A percentile compares a stretch with the other conserved stretches of the same genome.
Evolutionary conservation across 2,797 vertebrate species (phyloP).

Genomic region (Tapirus indicus): DNA sequence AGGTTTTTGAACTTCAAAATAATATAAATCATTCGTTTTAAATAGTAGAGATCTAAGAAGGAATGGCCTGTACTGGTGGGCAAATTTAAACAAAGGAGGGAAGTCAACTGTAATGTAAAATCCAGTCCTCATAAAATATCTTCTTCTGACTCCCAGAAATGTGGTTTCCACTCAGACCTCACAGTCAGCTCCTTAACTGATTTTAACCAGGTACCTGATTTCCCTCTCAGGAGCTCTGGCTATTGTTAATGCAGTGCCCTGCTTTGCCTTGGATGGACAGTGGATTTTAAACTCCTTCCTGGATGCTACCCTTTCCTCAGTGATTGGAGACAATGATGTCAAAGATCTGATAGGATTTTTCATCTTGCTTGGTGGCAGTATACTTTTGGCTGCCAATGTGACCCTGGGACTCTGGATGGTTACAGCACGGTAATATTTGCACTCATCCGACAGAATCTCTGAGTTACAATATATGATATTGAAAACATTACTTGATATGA

Average conservation of each 20-base stretch:
- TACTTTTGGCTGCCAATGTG: slow-evolving; percentile 96
- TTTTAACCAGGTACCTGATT: slow-evolving; percentile 93
- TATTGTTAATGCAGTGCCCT: slow-evolving; percentile 98
- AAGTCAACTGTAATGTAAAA: slow-evolving; percentile 26
- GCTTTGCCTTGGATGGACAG: slow-evolving; percentile 98
- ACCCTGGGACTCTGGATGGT: slow-evolving; percentile 99
- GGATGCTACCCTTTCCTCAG: slow-evolving; percentile 94
- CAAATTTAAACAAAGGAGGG: slow-evolving; percentile 26
- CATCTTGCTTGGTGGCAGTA: slow-evolving; percentile 94
- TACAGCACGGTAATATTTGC: slow-evolving; percentile 93
- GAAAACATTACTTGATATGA: slow-evolving; percentile 74
- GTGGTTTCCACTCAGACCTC: background rate
- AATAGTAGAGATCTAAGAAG: slow-evolving; percentile 40
- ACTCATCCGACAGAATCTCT: slow-evolving; percentile 10
- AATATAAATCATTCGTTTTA: slow-evolving; percentile 55
- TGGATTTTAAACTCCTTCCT: slow-evolving; percentile 98
- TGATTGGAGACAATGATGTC: slow-evolving; percentile 94
- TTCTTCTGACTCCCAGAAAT: slow-evolving; percentile 21
- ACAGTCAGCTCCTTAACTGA: slow-evolving; percentile 85
- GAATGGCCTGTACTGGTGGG: slow-evolving; percentile 1
- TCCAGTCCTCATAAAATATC: background rate
- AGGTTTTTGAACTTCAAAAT: slow-evolving; percentile 59
- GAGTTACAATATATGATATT: slow-evolving; percentile 58
- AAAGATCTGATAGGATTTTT: slow-evolving; percentile 97
- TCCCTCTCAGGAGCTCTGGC: slow-evolving; percentile 97